Evolutionary conservation across 2,888 invertebrate genomes (phyloP).

Genomic region (Idaea aversata): DNA sequence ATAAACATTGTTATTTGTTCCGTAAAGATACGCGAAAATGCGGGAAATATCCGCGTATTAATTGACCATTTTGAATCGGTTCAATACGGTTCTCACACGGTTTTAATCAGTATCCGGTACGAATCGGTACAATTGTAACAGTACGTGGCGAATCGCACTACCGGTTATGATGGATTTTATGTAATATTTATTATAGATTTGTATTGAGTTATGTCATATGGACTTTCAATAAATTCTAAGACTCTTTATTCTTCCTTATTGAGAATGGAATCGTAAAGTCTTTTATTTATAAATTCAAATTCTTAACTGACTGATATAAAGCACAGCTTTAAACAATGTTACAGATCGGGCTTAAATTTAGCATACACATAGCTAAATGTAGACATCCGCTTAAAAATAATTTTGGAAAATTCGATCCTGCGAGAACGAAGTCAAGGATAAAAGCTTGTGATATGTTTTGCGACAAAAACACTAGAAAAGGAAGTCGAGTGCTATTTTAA

Average conservation of each 20-base stretch:
- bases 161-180: background rate
- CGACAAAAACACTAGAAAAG: background rate
- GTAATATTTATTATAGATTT: conserved; percentile 7
- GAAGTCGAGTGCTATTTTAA: background rate
- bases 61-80: conserved; percentile 20
- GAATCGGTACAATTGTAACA: conserved; percentile 14
- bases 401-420: too few relatives aligned
- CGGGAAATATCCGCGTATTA: conserved; percentile 19
- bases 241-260: conserved; percentile 32
- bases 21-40: conserved; percentile 30
- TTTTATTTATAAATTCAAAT: background rate
- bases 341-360: too few relatives aligned
- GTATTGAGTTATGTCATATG: conserved; percentile 39
- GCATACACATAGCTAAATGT: too few relatives aligned
- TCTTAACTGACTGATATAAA: too few relatives aligned
- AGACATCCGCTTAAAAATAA: too few relatives aligned
- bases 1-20: conserved; percentile 32
- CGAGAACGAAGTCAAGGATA: too few relatives aligned
- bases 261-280: conserved; percentile 37
- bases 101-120: background rate
- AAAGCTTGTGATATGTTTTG: too few relatives aligned
- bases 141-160: conserved; percentile 18
- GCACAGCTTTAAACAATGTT: too few relatives aligned
- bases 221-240: conserved; percentile 31
- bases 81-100: conserved; percentile 23